phyloP scores from a whole-genome alignment of 2,888 invertebrate genomes.

The Aplocera efformata region DNA sequence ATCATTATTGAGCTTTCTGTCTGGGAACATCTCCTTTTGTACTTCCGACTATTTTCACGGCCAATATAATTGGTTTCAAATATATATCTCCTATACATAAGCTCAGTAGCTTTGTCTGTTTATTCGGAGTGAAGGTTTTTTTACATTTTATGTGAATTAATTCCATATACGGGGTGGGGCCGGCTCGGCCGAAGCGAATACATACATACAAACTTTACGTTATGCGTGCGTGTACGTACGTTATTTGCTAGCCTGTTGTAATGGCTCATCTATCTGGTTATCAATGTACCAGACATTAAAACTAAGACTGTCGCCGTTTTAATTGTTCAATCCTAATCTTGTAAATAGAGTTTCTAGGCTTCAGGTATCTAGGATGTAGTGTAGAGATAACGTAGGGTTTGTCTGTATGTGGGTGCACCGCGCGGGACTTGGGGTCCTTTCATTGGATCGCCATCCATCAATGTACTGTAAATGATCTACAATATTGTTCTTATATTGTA shows the following conservation, averaged over 20 bases:
- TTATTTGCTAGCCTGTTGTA: constrained; percentile 13
- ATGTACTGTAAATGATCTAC: constrained; percentile 65
- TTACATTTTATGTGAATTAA: constrained; percentile 5
- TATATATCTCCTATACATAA: too few relatives aligned
- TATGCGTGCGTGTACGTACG: too few relatives aligned
- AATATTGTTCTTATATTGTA: constrained; percentile 77
- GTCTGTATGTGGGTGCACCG: constrained; percentile 10
- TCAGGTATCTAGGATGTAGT: constrained; percentile 3
- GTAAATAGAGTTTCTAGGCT: constrained; percentile 15
- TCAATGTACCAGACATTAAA: constrained; percentile 3
- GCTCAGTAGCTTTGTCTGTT: too few relatives aligned
- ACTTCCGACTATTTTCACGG: too few relatives aligned
- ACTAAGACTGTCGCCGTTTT: constrained; percentile 15
- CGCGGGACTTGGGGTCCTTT: constrained; percentile 11
- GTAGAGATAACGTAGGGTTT: constrained; percentile 10
- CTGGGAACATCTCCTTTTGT: too few relatives aligned
- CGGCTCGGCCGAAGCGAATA: not conserved
- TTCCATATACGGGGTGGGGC: not conserved
- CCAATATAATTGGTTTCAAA: too few relatives aligned
- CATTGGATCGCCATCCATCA: constrained; percentile 19
- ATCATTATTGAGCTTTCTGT: too few relatives aligned
- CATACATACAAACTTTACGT: constrained; percentile 17
- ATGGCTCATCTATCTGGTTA: constrained; percentile 1
- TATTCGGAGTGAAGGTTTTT: too few relatives aligned
- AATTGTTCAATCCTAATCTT: constrained; percentile 4